phyloP scores from a whole-genome alignment of 2,797 vertebrate species.

The Crenuchus spilurus region DNA sequence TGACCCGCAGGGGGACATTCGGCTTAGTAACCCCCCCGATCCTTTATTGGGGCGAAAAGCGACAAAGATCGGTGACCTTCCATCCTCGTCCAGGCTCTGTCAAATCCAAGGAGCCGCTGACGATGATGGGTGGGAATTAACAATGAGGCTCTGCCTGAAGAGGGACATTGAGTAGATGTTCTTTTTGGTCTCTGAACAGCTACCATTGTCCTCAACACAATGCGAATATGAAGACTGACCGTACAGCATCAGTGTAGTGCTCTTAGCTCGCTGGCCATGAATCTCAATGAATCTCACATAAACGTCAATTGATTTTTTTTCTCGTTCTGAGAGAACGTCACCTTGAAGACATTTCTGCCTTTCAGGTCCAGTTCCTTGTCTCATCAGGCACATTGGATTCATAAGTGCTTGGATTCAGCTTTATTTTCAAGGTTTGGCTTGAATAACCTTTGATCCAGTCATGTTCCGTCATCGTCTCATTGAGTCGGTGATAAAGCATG shows the following conservation, averaged over 20 bases:
- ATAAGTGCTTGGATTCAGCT: background rate
- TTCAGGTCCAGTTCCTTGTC: background rate
- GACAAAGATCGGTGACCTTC: slow-evolving; percentile 20
- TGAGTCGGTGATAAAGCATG: slow-evolving; percentile 13
- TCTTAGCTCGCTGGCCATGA: slow-evolving; percentile 1
- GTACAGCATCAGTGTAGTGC: slow-evolving; percentile 7
- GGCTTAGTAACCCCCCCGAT: background rate
- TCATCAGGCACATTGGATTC: background rate
- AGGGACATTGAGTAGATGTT: slow-evolving; percentile 23
- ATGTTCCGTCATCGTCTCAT: slow-evolving; percentile 12
- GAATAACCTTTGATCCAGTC: slow-evolving; percentile 39
- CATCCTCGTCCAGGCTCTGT: slow-evolving; percentile 8
- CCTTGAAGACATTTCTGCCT: background rate
- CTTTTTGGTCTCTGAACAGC: slow-evolving; percentile 41
- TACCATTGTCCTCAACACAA: slow-evolving; percentile 57
- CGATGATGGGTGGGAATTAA: slow-evolving; percentile 47
- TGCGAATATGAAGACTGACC: slow-evolving; percentile 13
- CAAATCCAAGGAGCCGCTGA: slow-evolving; percentile 12
- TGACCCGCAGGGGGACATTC: background rate
- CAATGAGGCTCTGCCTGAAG: slow-evolving; percentile 16
- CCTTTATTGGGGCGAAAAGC: background rate
- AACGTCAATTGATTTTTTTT: background rate
- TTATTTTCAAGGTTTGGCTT: slow-evolving; percentile 27
- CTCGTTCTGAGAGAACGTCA: slow-evolving; percentile 6
- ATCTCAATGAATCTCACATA: slow-evolving; percentile 26